Evolutionary conservation across 92 coral and sea anemone genomes (phyloP), one percentile per base, ranked within the genome.

Genomic region (Zoanthus gigantus): DNA sequence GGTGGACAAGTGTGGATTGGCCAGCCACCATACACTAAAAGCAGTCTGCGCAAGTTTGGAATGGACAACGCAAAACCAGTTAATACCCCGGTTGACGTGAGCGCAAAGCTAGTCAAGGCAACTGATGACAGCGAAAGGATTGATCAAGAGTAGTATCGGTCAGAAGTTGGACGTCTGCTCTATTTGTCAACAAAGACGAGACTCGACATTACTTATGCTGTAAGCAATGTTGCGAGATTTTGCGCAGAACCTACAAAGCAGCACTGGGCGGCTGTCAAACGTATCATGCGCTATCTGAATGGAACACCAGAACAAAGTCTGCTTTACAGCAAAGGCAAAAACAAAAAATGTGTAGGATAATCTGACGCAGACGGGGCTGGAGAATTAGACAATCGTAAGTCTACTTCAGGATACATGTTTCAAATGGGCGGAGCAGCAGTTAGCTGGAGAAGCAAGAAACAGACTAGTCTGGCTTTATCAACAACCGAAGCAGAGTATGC

Each of bases 61-160:
- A 89, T 92, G 94, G 60, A 76, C 13, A 42, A 63, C 52, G 50
- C 78, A 5, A 92, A 89, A 80, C 88, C 92, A 52, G 89, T 92
- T 79, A 82, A 60, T 74, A 89, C 94, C 14, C 94, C 92, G 13
- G 90, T 74, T 76, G 92, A 89, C 74, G n/a, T 31, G 29, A 92
- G 82, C 46, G 28, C 88, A 16, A 92, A 92, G 82, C 95, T 92
- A 5, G 72, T 67, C 13, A 67, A 67, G 4, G 72, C 72, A 0
- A n/a, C 72, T 30, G 72, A n/a, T n/a, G 72, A 67, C 32, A 23
- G 34, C 13, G 72, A 67, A 23, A 6, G 8, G 31, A 5, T 5
- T 67, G 72, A 67, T 67, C 72, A 5, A 67, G 34, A 0, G 23
- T 1, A 67, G 5, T 67, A 67, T 23, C 72, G 18, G 34, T 67